phyloP scores from a whole-genome alignment of 35 echinoderm and acorn worm species.

The Ophioderma brevispina region DNA sequence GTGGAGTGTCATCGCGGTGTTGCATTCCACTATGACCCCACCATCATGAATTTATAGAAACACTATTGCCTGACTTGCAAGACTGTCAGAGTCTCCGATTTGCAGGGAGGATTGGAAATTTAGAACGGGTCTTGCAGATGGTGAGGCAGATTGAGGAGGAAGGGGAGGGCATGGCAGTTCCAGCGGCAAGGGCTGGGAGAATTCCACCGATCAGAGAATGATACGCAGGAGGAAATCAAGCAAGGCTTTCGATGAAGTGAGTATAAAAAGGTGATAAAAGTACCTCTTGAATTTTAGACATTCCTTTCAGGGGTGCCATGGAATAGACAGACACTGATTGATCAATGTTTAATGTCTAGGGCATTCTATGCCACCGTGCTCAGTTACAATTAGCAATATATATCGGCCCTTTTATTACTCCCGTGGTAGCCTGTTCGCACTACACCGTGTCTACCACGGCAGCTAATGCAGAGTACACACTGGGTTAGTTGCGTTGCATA shows the following conservation, averaged over 20 bases:
- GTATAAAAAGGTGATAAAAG: too few species aligned
- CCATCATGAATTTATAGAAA: conserved; percentile 84
- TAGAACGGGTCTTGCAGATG: conserved; percentile 66
- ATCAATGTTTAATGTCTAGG: too few species aligned
- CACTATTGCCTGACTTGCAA: conserved; percentile 55
- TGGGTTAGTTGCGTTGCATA: too few species aligned
- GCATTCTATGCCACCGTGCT: too few species aligned
- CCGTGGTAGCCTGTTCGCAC: too few species aligned
- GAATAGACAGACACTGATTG: too few species aligned
- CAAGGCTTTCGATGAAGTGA: conserved; percentile 88
- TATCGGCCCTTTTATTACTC: too few species aligned
- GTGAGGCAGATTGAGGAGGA: conserved; percentile 67
- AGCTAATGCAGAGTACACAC: too few species aligned
- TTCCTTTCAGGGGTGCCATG: too few species aligned
- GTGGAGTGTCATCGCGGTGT: conserved; percentile 81
- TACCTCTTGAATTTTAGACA: too few species aligned
- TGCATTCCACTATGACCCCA: conserved; percentile 75
- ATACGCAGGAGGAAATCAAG: conserved; percentile 66
- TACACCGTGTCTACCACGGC: too few species aligned
- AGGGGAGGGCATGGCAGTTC: conserved; percentile 76
- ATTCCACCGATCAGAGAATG: conserved; percentile 56
- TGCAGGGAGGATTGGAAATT: conserved; percentile 59
- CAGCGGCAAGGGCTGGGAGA: conserved; percentile 84
- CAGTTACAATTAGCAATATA: too few species aligned
- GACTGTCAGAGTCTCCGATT: conserved; percentile 64